Conservation (phyloP, 2,888 invertebrate species). For the Trachelus troglodyta region DNA sequence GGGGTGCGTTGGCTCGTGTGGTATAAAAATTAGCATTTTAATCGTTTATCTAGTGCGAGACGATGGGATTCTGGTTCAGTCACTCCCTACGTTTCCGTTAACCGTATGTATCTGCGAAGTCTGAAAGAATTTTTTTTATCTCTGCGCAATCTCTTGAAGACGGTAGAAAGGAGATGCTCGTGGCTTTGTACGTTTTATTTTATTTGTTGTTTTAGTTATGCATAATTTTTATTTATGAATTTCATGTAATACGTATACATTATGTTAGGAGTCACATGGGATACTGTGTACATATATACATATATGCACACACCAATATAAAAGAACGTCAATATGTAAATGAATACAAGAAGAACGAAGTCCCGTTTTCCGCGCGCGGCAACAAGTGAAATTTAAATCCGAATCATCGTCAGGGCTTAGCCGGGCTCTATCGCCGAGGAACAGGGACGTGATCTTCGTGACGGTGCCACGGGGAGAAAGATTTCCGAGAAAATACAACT, state of each 20-base stretch:
- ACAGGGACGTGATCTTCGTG: background rate
- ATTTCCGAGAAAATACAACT: background rate
- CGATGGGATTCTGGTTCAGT: conserved; percentile 40
- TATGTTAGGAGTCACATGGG: background rate
- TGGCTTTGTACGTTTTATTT: background rate
- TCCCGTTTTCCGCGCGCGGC: background rate
- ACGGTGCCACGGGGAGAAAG: background rate
- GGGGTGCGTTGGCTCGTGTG: conserved; percentile 13
- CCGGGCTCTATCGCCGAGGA: background rate
- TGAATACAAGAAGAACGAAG: background rate
- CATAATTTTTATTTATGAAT: background rate
- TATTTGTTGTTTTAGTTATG: background rate
- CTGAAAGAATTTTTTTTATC: background rate
- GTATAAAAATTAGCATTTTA: conserved; percentile 49
- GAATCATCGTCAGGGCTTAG: conserved; percentile 15
- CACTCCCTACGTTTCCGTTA: conserved; percentile 29
- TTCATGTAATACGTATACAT: background rate
- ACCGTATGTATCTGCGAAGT: conserved; percentile 21
- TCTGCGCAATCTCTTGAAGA: background rate
- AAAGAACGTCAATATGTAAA: background rate
- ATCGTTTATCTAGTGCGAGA: conserved; percentile 42
- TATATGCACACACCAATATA: background rate
- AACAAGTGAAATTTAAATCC: conserved; percentile 24
- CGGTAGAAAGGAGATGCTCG: background rate
- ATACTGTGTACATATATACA: background rate